phyloP scores from a whole-genome alignment of 2,888 invertebrate species.

The Masnerella sp. region DNA sequence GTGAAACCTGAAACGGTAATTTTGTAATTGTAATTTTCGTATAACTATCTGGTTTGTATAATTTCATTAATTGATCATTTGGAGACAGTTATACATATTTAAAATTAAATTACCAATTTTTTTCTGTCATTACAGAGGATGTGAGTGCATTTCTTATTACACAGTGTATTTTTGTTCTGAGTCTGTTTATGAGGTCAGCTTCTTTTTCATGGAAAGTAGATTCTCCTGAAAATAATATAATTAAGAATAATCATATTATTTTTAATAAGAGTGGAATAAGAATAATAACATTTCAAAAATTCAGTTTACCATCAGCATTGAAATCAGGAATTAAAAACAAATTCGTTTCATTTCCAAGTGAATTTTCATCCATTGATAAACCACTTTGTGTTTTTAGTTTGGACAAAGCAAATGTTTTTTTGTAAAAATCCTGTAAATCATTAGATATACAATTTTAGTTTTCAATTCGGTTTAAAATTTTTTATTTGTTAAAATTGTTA shows the following conservation, averaged over 20 bases:
- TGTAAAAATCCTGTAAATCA: slow-evolving; percentile 77
- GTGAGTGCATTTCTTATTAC: slow-evolving; percentile 85
- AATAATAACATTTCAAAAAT: too few relatives aligned
- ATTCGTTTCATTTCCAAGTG: slow-evolving; percentile 83
- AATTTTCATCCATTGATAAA: slow-evolving; percentile 81
- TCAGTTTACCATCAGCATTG: slow-evolving; percentile 77
- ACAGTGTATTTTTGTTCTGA: slow-evolving; percentile 85
- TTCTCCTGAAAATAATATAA: slow-evolving; percentile 64
- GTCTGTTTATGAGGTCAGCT: slow-evolving; percentile 81
- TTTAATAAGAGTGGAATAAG: too few relatives aligned
- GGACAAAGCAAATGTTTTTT: slow-evolving; percentile 81
- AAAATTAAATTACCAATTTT: slow-evolving; percentile 88
- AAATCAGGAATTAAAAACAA: slow-evolving; percentile 84
- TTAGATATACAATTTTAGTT: too few relatives aligned
- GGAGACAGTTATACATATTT: too few relatives aligned
- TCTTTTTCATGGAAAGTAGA: slow-evolving; percentile 67
- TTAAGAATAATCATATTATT: too few relatives aligned
- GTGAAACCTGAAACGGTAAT: too few relatives aligned
- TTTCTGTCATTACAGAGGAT: slow-evolving; percentile 86
- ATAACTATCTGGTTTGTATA: too few relatives aligned
- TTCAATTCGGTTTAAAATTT: too few relatives aligned
- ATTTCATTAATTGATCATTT: too few relatives aligned
- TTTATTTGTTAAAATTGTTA: too few relatives aligned
- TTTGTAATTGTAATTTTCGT: too few relatives aligned
- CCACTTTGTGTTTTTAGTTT: slow-evolving; percentile 84